A percentile compares a stretch with the other conserved stretches of the same genome.
Conservation (phyloP, 2,797 vertebrate species). For the Rhinatrema bivittatum region DNA sequence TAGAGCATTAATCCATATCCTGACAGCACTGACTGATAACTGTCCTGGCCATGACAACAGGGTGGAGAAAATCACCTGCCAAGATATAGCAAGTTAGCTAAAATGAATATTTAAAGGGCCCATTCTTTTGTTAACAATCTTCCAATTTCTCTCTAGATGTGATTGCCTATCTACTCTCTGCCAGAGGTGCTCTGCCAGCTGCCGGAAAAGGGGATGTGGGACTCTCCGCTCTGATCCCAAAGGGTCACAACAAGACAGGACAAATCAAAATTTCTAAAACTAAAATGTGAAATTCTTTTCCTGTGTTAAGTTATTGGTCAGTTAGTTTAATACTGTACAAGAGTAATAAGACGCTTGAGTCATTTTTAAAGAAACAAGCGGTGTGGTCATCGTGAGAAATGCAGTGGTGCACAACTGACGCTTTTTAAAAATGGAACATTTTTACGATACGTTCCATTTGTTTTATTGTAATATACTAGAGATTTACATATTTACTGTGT, state of each 20-base stretch:
- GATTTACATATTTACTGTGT: conserved; percentile 81
- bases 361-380: conserved; percentile 28
- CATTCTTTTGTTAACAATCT: neutral
- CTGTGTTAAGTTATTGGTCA: conserved; percentile 31
- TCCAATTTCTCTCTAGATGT: conserved; percentile 39
- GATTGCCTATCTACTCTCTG: conserved; percentile 64
- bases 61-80: too few relatives aligned
- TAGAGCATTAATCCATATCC: too few relatives aligned
- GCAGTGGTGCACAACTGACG: conserved; percentile 51
- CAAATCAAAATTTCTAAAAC: conserved; percentile 29
- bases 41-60: too few relatives aligned
- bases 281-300: conserved; percentile 42
- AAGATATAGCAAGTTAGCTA: too few relatives aligned
- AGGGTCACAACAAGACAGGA: conserved; percentile 43
- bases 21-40: too few relatives aligned
- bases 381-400: conserved; percentile 47
- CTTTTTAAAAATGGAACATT: conserved; percentile 55
- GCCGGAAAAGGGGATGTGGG: conserved; percentile 30
- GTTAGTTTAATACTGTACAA: conserved; percentile 41
- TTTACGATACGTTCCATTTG: conserved; percentile 71
- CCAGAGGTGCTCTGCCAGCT: conserved; percentile 65
- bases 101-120: too few relatives aligned
- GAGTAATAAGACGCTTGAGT: conserved; percentile 25
- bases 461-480: conserved; percentile 86
- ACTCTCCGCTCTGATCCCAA: conserved; percentile 35